Base-by-base conservation (phyloP, 2,888 invertebrate genomes). In the Drosophila mettleri region DNA sequence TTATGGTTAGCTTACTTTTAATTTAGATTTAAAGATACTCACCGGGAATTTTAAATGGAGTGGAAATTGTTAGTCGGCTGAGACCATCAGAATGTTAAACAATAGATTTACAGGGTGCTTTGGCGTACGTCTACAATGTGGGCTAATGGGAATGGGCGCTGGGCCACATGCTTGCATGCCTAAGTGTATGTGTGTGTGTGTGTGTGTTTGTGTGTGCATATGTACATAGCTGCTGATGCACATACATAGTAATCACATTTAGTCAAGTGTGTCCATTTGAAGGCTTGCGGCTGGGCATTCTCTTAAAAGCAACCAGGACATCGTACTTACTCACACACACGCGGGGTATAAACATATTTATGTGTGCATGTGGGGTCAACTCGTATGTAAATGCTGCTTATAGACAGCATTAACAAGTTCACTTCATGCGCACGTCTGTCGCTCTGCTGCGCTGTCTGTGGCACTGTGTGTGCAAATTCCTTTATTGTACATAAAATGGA, bases 361-460 rank as follows among this genome's bases (percentile, higher is more conserved):
- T 64, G 62, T 62, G 65, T 51, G 22, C 52, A 60, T 81, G 80
- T 72, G 73, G 61, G 83, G 83, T 85, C 80, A 79, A 75, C 73
- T 77, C 80, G 86, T 62, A 78, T 78, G 87, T 69, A 80, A 86
- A 80, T 80, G 74, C 86, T 75, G 82, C 81, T 80, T 80, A 80
- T 78, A 61, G 80, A 86, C 84, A 72, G 86, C 68, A 86, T 82
- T 85, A 80, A 86, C 80, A 81, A 84, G 85, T 74, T 74, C 85
- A 78, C 78, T 81, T 64, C 62, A 80, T 60, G 76, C 71, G 71
- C 79, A 74, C 70, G 59, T 60, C 65, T 66, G 60, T 52, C 63
- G 38, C 58, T 46, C 51, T 46, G 39, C 49, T 18, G 7, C 20
- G 29, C 45, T 31, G 48, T 48, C 29, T 31, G 71, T 46, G n/a